These are phyloP conservation scores for Zonitis immaculata DNA, from an alignment of 2,888 invertebrate genomes.

Conservation along the genomic window DNA sequence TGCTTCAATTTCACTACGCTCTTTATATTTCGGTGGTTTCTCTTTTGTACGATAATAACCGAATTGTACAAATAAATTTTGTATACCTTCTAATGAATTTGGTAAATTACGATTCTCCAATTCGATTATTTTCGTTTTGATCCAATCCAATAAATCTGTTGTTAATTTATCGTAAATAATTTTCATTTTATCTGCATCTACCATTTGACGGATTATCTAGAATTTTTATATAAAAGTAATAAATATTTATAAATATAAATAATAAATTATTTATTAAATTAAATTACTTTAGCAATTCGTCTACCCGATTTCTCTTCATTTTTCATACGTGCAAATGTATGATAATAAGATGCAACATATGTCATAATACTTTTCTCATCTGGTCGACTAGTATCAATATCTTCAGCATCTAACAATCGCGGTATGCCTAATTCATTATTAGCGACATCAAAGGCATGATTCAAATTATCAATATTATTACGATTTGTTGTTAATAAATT, in stretches of 20 bases:
- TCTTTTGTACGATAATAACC: conserved; percentile 95
- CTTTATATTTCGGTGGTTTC: conserved; percentile 97
- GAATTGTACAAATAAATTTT: conserved; percentile 81
- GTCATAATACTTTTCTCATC: conserved; percentile 99
- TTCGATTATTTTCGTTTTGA: conserved; percentile 75
- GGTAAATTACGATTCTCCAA: conserved; percentile 85
- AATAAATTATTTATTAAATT: not conserved
- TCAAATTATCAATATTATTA: conserved; percentile 85
- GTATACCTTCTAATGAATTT: conserved; percentile 92
- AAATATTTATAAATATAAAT: conserved; percentile 5
- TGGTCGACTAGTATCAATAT: conserved; percentile 89
- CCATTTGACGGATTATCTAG: conserved; percentile 93
- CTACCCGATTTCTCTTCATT: conserved; percentile 97
- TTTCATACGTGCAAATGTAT: conserved; percentile 98
- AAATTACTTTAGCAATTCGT: conserved; percentile 89
- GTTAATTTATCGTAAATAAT: conserved; percentile 82
- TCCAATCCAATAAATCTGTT: conserved; percentile 88
- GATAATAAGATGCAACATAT: conserved; percentile 98
- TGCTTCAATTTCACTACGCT: conserved; percentile 95
- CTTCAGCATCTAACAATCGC: conserved; percentile 89
- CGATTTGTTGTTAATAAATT: conserved; percentile 72
- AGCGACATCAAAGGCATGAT: conserved; percentile 96
- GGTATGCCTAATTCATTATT: conserved; percentile 91
- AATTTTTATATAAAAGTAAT: no score
- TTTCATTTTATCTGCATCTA: conserved; percentile 92